A percentile compares a stretch with the other conserved stretches of the same genome.
Conservation (phyloP, 2,797 vertebrate species). For the Sebastes iracundus region DNA sequence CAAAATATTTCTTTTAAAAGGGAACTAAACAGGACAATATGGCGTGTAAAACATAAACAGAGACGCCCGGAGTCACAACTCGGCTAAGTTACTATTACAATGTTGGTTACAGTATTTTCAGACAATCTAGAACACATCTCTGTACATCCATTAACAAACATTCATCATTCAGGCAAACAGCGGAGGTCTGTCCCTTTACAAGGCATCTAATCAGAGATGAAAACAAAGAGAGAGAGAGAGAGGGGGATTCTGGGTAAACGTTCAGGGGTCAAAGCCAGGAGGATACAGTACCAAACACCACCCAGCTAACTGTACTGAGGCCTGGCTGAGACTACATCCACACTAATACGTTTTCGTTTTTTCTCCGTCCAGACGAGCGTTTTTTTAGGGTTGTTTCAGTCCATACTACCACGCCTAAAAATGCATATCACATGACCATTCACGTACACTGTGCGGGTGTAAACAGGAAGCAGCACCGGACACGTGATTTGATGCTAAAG, state of each 20-base stretch:
- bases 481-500: no score
- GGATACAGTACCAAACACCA: constrained; percentile 40
- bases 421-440: no score
- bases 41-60: background rate
- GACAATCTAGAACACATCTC: constrained; percentile 60
- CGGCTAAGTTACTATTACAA: constrained; percentile 33
- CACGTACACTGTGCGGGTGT: no score
- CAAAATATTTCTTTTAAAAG: constrained; percentile 9
- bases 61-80: constrained; percentile 26
- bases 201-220: constrained; percentile 54
- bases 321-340: constrained; percentile 2
- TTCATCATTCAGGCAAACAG: constrained; percentile 60
- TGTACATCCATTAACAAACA: constrained; percentile 76
- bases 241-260: constrained; percentile 9
- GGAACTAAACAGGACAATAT: constrained; percentile 33
- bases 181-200: constrained; percentile 58
- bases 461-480: no score
- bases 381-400: no score
- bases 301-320: constrained; percentile 18
- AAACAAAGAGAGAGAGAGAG: background rate
- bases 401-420: no score
- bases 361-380: no score
- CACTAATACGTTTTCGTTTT: no score
- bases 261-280: constrained; percentile 43
- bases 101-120: constrained; percentile 61